phyloP scores from a whole-genome alignment of 1,140 invertebrate species.

The Papilio polytes region DNA sequence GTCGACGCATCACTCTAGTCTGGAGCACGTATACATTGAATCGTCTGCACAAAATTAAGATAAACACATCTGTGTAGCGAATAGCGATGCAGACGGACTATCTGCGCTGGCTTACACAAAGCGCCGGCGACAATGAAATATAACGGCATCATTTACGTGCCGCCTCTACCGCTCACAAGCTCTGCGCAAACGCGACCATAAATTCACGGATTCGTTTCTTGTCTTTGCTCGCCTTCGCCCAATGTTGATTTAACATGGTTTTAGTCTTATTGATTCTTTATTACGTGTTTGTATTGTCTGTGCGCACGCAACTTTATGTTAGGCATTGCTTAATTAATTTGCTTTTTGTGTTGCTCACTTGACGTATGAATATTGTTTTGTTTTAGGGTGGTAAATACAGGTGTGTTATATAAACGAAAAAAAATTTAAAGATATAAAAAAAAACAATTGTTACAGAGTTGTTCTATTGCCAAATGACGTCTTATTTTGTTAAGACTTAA shows the following conservation, averaged over 20 bases:
- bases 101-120: slow-evolving; percentile 58
- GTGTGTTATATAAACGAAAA: neutral
- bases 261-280: slow-evolving; percentile 84
- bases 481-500: no score
- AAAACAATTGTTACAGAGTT: neutral
- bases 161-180: slow-evolving; percentile 63
- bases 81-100: slow-evolving; percentile 43
- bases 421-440: neutral
- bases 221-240: slow-evolving; percentile 75
- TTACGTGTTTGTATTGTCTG: slow-evolving; percentile 76
- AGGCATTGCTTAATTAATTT: slow-evolving; percentile 73
- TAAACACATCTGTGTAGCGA: slow-evolving; percentile 29
- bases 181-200: slow-evolving; percentile 71
- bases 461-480: no score
- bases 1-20: neutral
- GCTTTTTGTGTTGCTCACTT: slow-evolving; percentile 54
- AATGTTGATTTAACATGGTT: slow-evolving; percentile 84
- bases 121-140: slow-evolving; percentile 71
- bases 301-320: slow-evolving; percentile 73
- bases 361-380: slow-evolving; percentile 57
- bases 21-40: neutral
- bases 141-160: slow-evolving; percentile 62
- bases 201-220: slow-evolving; percentile 81
- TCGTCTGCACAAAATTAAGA: slow-evolving; percentile 41
- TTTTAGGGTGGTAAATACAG: slow-evolving; percentile 2